Evolutionary conservation across 2,113 vertebrate species (phyloP).

Genomic region (Polyodon spathula): DNA sequence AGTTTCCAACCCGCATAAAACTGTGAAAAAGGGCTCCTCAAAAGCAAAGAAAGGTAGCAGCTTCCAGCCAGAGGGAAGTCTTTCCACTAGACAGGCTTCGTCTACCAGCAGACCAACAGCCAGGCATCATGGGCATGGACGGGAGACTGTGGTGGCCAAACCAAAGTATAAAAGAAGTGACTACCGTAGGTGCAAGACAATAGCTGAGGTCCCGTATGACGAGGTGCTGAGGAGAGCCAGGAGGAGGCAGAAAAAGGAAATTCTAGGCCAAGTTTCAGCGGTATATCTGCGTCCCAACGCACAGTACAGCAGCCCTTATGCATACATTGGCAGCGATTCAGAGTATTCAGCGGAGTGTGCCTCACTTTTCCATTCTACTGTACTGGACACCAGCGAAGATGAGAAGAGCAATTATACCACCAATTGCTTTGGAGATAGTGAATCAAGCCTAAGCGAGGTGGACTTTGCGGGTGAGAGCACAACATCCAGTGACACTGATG

Average conservation of each 20-base stretch:
- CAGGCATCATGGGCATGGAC: constrained; percentile 47
- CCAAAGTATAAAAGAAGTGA: constrained; percentile 75
- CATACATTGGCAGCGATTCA: constrained; percentile 74
- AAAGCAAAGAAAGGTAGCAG: constrained; percentile 48
- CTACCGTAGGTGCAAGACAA: constrained; percentile 61
- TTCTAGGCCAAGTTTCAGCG: constrained; percentile 41
- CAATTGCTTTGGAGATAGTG: constrained; percentile 88
- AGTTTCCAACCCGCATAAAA: constrained; percentile 52
- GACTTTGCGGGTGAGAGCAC: constrained; percentile 71
- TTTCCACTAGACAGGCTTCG: constrained; percentile 40
- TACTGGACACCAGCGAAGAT: constrained; percentile 85
- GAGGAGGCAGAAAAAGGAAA: constrained; percentile 51
- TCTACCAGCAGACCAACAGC: constrained; percentile 22
- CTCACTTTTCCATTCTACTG: constrained; percentile 85
- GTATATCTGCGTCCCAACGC: constrained; percentile 39
- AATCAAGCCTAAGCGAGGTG: constrained; percentile 76
- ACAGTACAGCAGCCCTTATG: constrained; percentile 54
- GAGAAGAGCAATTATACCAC: constrained; percentile 82
- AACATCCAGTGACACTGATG: constrained; percentile 72
- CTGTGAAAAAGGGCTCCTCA: constrained; percentile 48
- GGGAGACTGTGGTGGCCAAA: constrained; percentile 69
- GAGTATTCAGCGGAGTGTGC: constrained; percentile 91
- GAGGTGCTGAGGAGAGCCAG: constrained; percentile 60
- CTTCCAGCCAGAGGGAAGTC: constrained; percentile 41
- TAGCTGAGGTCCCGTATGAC: constrained; percentile 62